A percentile compares a stretch with the other conserved stretches of the same genome.
phyloP scores from a whole-genome alignment of 2,113 vertebrate species.

The Myodes glareolus region DNA sequence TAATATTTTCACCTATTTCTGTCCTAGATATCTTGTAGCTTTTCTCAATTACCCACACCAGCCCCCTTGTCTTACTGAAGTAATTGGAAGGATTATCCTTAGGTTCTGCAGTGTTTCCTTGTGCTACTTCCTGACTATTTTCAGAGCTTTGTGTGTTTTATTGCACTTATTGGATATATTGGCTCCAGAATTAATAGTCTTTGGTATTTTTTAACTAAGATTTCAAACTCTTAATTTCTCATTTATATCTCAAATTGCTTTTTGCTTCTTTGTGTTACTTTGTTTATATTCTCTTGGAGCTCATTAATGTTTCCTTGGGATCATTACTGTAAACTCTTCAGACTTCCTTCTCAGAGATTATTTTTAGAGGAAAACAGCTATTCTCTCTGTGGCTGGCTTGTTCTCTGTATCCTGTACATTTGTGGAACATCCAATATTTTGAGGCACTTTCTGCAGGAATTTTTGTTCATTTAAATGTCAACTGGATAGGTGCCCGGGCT shows the following conservation, averaged over 20 bases:
- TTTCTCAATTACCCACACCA: neutral
- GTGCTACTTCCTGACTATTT: neutral
- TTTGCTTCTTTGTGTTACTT: neutral
- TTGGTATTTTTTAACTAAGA: neutral
- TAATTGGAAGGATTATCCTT: neutral
- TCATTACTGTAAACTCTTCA: neutral
- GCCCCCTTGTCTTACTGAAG: neutral
- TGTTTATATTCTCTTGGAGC: neutral
- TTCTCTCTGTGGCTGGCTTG: neutral
- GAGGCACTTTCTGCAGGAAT: neutral
- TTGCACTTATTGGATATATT: neutral
- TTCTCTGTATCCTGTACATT: neutral
- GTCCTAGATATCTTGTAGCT: neutral
- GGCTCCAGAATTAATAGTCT: neutral
- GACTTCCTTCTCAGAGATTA: neutral
- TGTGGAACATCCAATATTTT: neutral
- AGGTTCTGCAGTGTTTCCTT: neutral
- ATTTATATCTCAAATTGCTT: neutral
- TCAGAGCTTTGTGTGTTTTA: neutral
- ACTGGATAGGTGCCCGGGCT: neutral
- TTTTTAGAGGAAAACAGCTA: neutral
- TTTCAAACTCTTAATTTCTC: neutral
- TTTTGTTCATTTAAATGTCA: neutral
- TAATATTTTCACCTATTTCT: neutral
- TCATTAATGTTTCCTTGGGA: neutral